Conservation (phyloP, 2,797 vertebrate genomes). For the Scyliorhinus canicula region DNA sequence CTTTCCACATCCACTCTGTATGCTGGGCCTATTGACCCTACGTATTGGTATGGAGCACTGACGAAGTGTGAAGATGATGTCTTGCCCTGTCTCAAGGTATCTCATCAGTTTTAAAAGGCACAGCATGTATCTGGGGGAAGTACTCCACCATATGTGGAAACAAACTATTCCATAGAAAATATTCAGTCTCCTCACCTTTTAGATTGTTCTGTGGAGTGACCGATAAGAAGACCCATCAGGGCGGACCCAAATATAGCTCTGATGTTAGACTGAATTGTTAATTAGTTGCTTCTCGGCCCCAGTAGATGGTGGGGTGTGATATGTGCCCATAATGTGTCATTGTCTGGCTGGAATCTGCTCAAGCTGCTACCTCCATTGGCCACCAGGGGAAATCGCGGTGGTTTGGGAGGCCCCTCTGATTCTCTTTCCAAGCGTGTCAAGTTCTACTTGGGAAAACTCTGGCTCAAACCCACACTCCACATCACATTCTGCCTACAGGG, state of each 20-base stretch:
- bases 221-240: neutral
- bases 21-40: constrained; percentile 52
- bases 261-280: neutral
- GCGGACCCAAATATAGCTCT: neutral
- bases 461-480: neutral
- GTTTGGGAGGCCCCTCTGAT: neutral
- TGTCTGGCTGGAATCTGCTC: neutral
- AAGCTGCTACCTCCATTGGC: neutral
- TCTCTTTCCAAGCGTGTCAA: neutral
- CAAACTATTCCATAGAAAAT: neutral
- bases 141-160: neutral
- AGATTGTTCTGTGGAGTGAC: neutral
- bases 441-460: neutral
- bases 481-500: neutral
- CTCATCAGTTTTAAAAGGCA: neutral
- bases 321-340: neutral
- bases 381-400: neutral
- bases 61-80: constrained; percentile 54
- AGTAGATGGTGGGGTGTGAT: neutral
- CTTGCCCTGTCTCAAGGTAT: constrained; percentile 59
- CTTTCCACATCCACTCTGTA: constrained; percentile 49
- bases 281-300: neutral
- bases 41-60: constrained; percentile 57
- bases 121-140: neutral
- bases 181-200: neutral